These are phyloP conservation scores for Selene dorsalis DNA, from an alignment of 2,797 vertebrate species.

Conservation along the genomic window DNA sequence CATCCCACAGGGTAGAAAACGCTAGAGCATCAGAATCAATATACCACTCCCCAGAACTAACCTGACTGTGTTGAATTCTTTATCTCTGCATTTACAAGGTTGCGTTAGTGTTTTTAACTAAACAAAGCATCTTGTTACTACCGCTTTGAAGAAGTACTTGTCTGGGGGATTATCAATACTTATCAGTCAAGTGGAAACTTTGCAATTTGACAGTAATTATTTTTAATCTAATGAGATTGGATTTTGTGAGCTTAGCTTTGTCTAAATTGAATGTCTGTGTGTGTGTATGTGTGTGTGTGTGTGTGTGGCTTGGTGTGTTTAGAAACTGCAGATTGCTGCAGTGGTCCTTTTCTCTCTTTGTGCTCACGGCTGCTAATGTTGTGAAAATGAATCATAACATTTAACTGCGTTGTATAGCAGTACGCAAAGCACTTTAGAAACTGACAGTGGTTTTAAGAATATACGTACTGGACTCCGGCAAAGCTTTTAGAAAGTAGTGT, in stretches of 20 bases:
- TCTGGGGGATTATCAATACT: constrained; percentile 48
- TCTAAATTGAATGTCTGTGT: constrained; percentile 21
- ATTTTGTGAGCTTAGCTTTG: constrained; percentile 48
- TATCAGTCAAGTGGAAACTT: constrained; percentile 56
- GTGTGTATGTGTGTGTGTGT: background rate
- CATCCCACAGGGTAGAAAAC: constrained; percentile 40
- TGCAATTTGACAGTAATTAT: constrained; percentile 52
- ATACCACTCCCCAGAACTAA: constrained; percentile 35
- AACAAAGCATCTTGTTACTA: constrained; percentile 31
- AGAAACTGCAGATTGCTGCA: constrained; percentile 20
- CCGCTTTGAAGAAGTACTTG: constrained; percentile 14
- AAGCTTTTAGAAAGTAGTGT: constrained; percentile 28
- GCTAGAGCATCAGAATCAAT: constrained; percentile 46
- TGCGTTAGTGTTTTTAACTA: constrained; percentile 25
- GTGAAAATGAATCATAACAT: constrained; percentile 37
- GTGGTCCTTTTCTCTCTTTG: constrained; percentile 17
- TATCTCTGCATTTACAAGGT: constrained; percentile 31
- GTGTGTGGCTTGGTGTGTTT: constrained; percentile 9
- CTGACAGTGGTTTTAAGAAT: background rate
- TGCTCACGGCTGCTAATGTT: constrained; percentile 22
- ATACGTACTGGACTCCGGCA: constrained; percentile 30
- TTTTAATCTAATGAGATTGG: constrained; percentile 38
- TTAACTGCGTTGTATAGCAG: constrained; percentile 17
- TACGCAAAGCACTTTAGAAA: constrained; percentile 19
- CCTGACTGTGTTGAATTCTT: constrained; percentile 35